Percentiles rank a stretch among this genome's conserved stretches.
phyloP scores from a whole-genome alignment of 2,113 vertebrate genomes.

The Callocephalon fimbriatum region DNA sequence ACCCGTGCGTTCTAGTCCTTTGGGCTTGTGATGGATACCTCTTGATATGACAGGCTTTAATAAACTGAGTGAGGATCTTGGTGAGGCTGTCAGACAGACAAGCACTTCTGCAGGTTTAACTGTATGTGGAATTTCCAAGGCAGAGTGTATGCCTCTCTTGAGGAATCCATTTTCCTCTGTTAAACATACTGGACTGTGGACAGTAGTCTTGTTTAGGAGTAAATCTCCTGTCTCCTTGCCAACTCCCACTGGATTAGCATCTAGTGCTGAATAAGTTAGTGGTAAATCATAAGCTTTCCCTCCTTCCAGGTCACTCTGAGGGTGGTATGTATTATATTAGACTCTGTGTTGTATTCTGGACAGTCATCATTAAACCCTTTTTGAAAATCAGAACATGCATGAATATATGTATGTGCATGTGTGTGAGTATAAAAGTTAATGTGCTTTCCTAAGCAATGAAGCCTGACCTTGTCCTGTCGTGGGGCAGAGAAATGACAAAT shows the following conservation, averaged over 20 bases:
- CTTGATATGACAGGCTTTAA: background rate
- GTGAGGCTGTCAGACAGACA: background rate
- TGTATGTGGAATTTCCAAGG: background rate
- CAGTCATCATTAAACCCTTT: background rate
- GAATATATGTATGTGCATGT: background rate
- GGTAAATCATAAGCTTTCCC: background rate
- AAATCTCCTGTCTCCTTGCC: constrained; percentile 29
- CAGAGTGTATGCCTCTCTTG: background rate
- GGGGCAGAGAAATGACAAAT: constrained; percentile 67
- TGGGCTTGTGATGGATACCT: background rate
- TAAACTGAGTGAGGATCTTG: background rate
- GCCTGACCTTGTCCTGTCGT: constrained; percentile 62
- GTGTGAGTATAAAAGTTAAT: constrained; percentile 18
- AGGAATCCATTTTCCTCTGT: background rate
- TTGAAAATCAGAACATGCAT: background rate
- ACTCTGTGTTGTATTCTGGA: background rate
- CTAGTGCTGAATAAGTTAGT: background rate
- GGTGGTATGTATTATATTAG: background rate
- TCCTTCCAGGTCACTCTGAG: background rate
- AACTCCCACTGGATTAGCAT: background rate
- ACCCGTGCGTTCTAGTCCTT: background rate
- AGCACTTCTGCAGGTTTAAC: background rate
- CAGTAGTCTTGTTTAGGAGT: background rate
- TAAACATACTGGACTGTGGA: background rate
- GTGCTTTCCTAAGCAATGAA: constrained; percentile 57